These are phyloP conservation scores for Loris lydekkerianus DNA, from an alignment of 2,797 vertebrate species.

Conservation along the genomic window DNA sequence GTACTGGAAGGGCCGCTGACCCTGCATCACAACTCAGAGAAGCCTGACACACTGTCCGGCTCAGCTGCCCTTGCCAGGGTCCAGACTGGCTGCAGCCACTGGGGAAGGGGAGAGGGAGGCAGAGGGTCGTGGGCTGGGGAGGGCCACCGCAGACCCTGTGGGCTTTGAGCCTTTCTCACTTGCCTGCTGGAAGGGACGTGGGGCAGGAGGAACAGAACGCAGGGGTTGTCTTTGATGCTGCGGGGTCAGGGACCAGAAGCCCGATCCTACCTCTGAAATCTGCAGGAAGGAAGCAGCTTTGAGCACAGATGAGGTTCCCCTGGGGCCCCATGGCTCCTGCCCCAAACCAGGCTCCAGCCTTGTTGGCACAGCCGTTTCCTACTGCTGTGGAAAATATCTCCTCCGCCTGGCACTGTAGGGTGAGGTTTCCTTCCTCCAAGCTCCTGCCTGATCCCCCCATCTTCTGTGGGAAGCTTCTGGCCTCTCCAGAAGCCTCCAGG, in stretches of 20 bases:
- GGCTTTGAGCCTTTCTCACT: background rate
- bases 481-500: background rate
- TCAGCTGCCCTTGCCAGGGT: no score
- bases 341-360: background rate
- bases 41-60: background rate
- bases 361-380: background rate
- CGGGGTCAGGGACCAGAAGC: background rate
- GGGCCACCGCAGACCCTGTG: no score
- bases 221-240: background rate
- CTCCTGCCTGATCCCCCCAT: background rate
- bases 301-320: fast-evolving
- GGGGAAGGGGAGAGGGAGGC: background rate
- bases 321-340: background rate
- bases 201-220: no score
- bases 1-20: background rate
- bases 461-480: background rate
- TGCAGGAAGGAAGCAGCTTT: background rate
- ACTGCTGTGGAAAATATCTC: background rate
- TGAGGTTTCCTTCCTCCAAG: background rate
- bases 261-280: background rate
- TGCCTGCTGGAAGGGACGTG: background rate
- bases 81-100: background rate
- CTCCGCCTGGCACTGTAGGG: background rate
- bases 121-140: background rate
- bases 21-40: background rate